Conservation (phyloP, 2,888 invertebrate genomes). For the Calameuta pallipes region DNA sequence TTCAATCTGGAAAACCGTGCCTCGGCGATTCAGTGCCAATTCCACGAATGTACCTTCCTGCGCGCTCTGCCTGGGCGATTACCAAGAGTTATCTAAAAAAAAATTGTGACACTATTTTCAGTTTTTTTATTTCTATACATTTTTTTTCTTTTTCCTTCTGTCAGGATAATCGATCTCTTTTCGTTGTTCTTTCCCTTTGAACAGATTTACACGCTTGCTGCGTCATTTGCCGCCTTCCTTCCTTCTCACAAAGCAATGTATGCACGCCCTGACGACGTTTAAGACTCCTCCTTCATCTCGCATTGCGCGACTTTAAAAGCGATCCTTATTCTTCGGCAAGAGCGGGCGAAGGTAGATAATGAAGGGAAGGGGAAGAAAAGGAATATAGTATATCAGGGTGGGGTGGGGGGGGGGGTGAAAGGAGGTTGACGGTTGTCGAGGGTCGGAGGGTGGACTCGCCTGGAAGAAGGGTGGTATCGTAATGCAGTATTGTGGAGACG, state of each 20-base stretch:
- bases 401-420: not conserved
- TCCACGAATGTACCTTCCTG: not conserved
- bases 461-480: conserved; percentile 39
- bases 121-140: not conserved
- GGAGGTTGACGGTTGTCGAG: not conserved
- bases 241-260: not conserved
- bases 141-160: not conserved
- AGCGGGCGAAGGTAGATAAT: conserved; percentile 12
- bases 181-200: not conserved
- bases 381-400: not conserved
- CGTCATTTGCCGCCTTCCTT: not conserved
- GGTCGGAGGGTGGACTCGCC: conserved; percentile 18
- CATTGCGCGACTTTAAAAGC: conserved; percentile 20
- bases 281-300: not conserved
- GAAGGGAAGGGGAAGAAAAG: conserved; percentile 24
- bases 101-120: not conserved
- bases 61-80: not conserved
- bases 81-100: not conserved
- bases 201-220: not conserved
- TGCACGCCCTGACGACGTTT: not conserved
- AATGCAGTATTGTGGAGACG: conserved; percentile 52
- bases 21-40: not conserved
- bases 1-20: not conserved
- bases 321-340: conserved; percentile 10
- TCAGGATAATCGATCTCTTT: not conserved